Evolutionary conservation across 1,140 invertebrate genomes (phyloP).

Genomic region (Tetragonula clypearis): DNA sequence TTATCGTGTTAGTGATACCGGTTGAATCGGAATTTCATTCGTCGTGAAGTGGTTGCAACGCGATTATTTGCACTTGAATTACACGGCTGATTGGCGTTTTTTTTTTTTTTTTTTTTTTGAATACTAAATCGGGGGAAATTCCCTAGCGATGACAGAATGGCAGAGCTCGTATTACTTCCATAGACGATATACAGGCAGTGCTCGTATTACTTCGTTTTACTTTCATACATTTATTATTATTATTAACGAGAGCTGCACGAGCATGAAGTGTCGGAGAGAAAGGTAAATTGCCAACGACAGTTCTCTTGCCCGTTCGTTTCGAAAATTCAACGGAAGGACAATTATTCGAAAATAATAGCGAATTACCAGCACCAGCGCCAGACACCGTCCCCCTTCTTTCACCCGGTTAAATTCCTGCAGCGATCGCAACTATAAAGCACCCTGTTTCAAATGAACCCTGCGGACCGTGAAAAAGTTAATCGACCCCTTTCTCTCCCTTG

Average conservation of each 20-base stretch:
- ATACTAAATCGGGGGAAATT: background rate
- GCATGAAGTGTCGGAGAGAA: no score
- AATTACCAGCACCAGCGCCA: slow-evolving; percentile 10
- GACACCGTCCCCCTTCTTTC: background rate
- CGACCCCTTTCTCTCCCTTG: background rate
- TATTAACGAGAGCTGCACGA: no score
- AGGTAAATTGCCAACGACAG: no score
- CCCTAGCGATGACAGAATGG: no score
- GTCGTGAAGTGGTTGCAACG: background rate
- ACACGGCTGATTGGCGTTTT: no score
- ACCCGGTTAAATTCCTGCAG: background rate
- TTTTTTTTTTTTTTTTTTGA: background rate
- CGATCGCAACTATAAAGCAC: background rate
- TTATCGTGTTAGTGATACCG: background rate
- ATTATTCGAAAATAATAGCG: slow-evolving; percentile 16
- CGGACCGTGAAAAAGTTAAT: slow-evolving; percentile 27
- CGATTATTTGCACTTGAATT: background rate
- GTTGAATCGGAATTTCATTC: slow-evolving; percentile 5
- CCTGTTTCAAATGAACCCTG: background rate
- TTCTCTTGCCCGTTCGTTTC: no score
- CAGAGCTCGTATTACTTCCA: no score
- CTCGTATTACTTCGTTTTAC: no score
- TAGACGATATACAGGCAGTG: no score
- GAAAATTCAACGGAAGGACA: no score
- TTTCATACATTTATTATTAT: no score